Conservation (phyloP, 2,888 invertebrate species). For the Sarcophaga variegata region DNA sequence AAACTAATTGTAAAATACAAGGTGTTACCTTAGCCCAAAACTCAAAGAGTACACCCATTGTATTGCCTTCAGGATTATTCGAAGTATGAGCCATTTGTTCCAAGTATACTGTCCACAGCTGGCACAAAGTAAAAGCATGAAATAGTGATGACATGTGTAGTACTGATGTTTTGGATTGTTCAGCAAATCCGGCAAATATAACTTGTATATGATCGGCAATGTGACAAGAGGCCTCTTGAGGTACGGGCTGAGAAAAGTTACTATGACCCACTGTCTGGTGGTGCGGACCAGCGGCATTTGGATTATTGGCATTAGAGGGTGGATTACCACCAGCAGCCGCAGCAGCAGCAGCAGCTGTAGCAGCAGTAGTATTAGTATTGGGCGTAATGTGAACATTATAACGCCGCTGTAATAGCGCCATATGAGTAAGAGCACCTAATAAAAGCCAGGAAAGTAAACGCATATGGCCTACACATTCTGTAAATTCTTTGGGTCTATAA, state of each 20-base stretch:
- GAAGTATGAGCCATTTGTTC: slow-evolving; percentile 90
- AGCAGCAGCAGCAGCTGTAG: too few species aligned
- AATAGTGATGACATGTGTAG: slow-evolving; percentile 98
- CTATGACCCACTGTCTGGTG: slow-evolving; percentile 54
- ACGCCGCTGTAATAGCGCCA: slow-evolving; percentile 84
- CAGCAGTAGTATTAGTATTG: slow-evolving; percentile 10
- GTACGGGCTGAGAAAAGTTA: slow-evolving; percentile 89
- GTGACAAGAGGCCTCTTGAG: slow-evolving; percentile 97
- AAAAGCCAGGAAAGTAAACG: slow-evolving; percentile 97
- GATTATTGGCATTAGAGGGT: slow-evolving; percentile 69
- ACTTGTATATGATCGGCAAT: slow-evolving; percentile 98
- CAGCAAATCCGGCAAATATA: slow-evolving; percentile 98
- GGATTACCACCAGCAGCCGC: not conserved
- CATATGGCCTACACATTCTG: slow-evolving; percentile 97
- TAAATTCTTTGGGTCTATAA: slow-evolving; percentile 92
- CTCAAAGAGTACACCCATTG: slow-evolving; percentile 93
- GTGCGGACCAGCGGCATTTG: slow-evolving; percentile 71
- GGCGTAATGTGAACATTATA: slow-evolving; percentile 68
- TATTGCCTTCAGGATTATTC: slow-evolving; percentile 88
- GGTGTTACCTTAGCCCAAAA: slow-evolving; percentile 99
- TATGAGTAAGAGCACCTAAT: slow-evolving; percentile 96
- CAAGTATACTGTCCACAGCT: slow-evolving; percentile 99
- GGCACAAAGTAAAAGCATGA: slow-evolving; percentile 98
- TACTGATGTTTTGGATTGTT: slow-evolving; percentile 95
- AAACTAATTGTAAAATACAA: slow-evolving; percentile 94